Conservation (phyloP, 1,140 invertebrate genomes). For the Limonius californicus region DNA sequence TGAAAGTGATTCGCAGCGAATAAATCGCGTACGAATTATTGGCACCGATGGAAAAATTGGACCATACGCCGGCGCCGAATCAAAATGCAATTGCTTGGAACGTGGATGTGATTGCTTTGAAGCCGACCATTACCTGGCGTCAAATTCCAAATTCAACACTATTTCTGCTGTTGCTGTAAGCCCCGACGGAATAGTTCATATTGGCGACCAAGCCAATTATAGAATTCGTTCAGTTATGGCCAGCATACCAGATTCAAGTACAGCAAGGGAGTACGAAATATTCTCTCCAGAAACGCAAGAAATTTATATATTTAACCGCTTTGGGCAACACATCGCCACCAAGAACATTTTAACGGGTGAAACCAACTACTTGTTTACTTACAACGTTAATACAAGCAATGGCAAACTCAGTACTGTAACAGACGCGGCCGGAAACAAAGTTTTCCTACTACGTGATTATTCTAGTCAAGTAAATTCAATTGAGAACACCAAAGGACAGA, state of each 20-base stretch:
- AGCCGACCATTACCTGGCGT: conserved; percentile 85
- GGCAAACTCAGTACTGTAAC: conserved; percentile 90
- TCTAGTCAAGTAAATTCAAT: conserved; percentile 87
- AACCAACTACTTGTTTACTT: conserved; percentile 87
- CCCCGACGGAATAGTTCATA: conserved; percentile 90
- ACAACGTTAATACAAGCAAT: conserved; percentile 95
- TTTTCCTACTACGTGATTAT: conserved; percentile 84
- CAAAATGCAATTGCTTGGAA: conserved; percentile 92
- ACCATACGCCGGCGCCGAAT: conserved; percentile 89
- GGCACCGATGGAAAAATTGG: conserved; percentile 89
- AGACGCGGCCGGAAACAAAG: conserved; percentile 91
- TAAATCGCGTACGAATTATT: conserved; percentile 87
- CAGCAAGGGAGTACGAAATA: conserved; percentile 85
- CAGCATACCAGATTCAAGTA: conserved; percentile 81
- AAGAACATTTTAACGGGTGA: conserved; percentile 90
- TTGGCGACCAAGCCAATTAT: conserved; percentile 91
- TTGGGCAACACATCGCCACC: conserved; percentile 90
- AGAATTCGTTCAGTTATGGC: conserved; percentile 88
- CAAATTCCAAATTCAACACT: conserved; percentile 90
- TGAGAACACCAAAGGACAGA: conserved; percentile 90
- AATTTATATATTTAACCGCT: conserved; percentile 92
- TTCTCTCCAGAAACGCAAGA: conserved; percentile 94
- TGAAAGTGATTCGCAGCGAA: conserved; percentile 91
- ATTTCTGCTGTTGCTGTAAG: conserved; percentile 91
- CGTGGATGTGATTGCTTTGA: conserved; percentile 87